Conservation (phyloP, 2,113 vertebrate species). For the zebrafish (Danio rerio) region DNA sequence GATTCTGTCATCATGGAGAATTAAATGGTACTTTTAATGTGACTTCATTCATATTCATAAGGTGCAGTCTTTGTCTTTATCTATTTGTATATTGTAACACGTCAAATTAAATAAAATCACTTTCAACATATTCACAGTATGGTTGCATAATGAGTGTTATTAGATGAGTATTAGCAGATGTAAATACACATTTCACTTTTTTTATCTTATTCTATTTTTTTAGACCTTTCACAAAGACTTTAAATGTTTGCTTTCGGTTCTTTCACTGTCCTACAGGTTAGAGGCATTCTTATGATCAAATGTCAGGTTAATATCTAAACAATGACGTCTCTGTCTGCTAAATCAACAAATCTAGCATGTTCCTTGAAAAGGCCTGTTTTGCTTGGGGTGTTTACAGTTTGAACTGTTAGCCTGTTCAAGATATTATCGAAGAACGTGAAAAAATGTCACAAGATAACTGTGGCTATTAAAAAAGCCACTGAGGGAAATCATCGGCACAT, state of each 20-base stretch:
- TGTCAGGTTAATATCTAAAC: not conserved
- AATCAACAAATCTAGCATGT: not conserved
- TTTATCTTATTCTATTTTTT: too few species aligned
- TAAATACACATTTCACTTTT: too few species aligned
- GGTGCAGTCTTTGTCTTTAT: conserved; percentile 19
- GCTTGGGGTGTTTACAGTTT: not conserved
- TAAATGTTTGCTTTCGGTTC: not conserved
- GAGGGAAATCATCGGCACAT: not conserved
- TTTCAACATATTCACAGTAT: not conserved
- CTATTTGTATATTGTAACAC: conserved; percentile 40
- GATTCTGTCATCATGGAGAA: not conserved
- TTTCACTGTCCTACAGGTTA: not conserved
- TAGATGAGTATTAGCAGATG: too few species aligned
- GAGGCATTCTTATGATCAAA: not conserved
- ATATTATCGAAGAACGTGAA: not conserved
- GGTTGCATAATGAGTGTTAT: not conserved
- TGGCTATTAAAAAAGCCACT: not conserved
- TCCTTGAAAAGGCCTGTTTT: not conserved
- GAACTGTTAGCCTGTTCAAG: not conserved
- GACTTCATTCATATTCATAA: not conserved
- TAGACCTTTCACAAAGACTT: not conserved
- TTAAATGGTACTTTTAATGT: conserved; percentile 39
- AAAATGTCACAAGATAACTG: conserved; percentile 6
- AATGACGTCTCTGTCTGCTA: not conserved
- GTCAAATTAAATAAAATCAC: conserved; percentile 27